Conservation (phyloP, 2,113 vertebrate genomes). For the Plestiodon gilberti region DNA sequence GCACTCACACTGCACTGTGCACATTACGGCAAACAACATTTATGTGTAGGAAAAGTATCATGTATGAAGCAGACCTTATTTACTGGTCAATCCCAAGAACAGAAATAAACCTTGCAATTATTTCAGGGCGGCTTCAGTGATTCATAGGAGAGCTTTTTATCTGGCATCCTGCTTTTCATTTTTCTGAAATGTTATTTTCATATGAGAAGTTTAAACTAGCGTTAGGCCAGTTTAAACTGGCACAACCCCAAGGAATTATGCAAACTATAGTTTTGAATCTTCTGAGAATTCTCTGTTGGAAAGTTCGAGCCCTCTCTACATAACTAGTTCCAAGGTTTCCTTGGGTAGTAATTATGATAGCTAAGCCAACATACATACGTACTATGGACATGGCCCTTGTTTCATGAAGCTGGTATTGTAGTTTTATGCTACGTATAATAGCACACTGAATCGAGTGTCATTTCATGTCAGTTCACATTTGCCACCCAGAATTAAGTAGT, state of each 20-base stretch:
- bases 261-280: neutral
- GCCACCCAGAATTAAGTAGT: neutral
- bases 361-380: neutral
- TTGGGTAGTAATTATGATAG: neutral
- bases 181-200: neutral
- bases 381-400: neutral
- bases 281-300: neutral
- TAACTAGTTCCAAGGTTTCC: neutral
- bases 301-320: neutral
- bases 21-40: neutral
- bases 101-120: slow-evolving; percentile 34
- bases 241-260: neutral
- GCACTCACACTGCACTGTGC: neutral
- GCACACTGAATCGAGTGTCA: neutral
- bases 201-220: slow-evolving; percentile 6
- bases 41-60: neutral
- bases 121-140: slow-evolving; percentile 27
- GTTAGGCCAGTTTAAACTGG: neutral
- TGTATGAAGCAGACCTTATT: neutral
- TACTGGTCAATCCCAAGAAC: slow-evolving; percentile 31
- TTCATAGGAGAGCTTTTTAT: slow-evolving; percentile 16
- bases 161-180: neutral
- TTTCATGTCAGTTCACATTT: neutral
- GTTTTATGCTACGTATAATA: too few relatives aligned
- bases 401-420: neutral